phyloP scores from a whole-genome alignment of 2,888 invertebrate species.

The Phaedon cochleariae region DNA sequence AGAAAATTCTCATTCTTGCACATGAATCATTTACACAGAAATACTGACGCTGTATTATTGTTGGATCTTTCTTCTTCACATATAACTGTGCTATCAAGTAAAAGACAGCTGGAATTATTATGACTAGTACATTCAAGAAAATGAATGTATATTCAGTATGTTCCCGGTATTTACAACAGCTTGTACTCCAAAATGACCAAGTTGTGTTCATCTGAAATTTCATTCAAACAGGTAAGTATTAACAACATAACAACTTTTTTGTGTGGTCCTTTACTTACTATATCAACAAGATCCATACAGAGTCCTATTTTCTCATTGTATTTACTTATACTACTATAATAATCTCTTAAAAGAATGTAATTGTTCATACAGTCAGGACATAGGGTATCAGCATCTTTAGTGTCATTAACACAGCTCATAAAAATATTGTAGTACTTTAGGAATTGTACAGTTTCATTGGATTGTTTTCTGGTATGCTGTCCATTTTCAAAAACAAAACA shows the following conservation, averaged over 20 bases:
- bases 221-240: no score
- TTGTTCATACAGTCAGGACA: constrained; percentile 67
- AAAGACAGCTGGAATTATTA: constrained; percentile 66
- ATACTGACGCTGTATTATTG: constrained; percentile 57
- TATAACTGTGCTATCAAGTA: constrained; percentile 67
- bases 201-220: constrained; percentile 73
- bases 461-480: constrained; percentile 58
- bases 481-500: constrained; percentile 66
- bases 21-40: constrained; percentile 42
- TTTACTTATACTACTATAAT: constrained; percentile 68
- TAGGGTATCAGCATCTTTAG: constrained; percentile 56
- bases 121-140: constrained; percentile 64
- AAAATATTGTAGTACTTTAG: constrained; percentile 63
- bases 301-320: constrained; percentile 68
- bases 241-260: no score
- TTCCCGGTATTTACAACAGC: constrained; percentile 67
- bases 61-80: constrained; percentile 53
- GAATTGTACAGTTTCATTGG: constrained; percentile 65
- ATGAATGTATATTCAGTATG: constrained; percentile 69
- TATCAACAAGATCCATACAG: constrained; percentile 75
- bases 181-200: constrained; percentile 70
- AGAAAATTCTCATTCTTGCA: background rate
- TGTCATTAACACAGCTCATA: constrained; percentile 60
- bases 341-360: constrained; percentile 67
- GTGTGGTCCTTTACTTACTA: constrained; percentile 64